Evolutionary conservation across 2,888 invertebrate species (phyloP).

Genomic region (Hyles lineata): DNA sequence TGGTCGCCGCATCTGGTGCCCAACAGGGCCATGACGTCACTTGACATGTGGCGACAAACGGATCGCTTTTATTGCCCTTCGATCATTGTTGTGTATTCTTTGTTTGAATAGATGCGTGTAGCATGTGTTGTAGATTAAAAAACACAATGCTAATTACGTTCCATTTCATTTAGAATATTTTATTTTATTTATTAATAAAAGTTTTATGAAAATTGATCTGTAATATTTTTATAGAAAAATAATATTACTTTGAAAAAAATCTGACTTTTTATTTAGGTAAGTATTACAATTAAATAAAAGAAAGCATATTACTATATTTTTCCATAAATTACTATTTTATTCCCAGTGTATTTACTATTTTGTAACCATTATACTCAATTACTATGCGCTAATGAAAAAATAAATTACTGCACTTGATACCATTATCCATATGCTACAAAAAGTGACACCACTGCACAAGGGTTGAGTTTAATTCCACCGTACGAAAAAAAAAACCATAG

Average conservation of each 20-base stretch:
- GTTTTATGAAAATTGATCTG: background rate
- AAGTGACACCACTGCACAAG: conserved; percentile 4
- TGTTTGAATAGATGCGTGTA: conserved; percentile 3
- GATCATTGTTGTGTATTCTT: conserved; percentile 48
- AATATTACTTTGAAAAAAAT: background rate
- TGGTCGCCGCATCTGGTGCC: conserved; percentile 73
- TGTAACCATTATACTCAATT: too few relatives aligned
- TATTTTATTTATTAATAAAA: background rate
- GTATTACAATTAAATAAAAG: background rate
- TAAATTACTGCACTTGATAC: background rate
- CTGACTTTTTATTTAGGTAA: background rate
- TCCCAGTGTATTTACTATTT: too few relatives aligned
- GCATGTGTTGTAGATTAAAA: conserved; percentile 19
- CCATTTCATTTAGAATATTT: background rate
- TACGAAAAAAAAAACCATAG: conserved; percentile 52
- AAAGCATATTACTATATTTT: too few relatives aligned
- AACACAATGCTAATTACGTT: background rate
- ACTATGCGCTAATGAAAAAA: too few relatives aligned
- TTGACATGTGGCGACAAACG: conserved; percentile 73
- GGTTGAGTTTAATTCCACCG: conserved; percentile 21
- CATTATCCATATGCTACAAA: background rate
- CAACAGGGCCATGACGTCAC: conserved; percentile 69
- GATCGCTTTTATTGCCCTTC: conserved; percentile 56
- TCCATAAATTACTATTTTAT: too few relatives aligned
- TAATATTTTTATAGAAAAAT: background rate